phyloP scores from a whole-genome alignment of 2,888 invertebrate genomes.

The Drosophila kanekoi region DNA sequence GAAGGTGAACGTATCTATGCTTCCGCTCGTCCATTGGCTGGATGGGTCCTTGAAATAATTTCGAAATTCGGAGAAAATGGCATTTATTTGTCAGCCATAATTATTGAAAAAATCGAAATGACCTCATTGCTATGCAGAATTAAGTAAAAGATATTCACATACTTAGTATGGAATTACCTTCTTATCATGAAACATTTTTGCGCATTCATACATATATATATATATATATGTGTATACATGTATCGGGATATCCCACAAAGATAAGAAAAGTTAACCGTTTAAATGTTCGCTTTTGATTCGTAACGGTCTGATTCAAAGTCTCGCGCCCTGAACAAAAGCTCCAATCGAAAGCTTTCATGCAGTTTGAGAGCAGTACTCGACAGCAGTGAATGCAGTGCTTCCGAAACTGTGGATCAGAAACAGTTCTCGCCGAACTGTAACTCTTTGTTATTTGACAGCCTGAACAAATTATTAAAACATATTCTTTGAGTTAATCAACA shows the following conservation, averaged over 20 bases:
- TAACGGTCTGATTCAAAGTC: conserved; percentile 32
- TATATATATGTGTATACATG: not conserved
- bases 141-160: not conserved
- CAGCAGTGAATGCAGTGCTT: not conserved
- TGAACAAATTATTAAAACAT: not conserved
- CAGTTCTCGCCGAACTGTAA: conserved; percentile 16
- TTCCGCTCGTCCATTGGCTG: conserved; percentile 13
- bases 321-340: conserved; percentile 28
- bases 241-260: too few species aligned
- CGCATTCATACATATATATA: not conserved
- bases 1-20: conserved; percentile 49
- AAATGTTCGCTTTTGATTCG: conserved; percentile 6
- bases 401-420: conserved; percentile 20
- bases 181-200: not conserved
- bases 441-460: not conserved
- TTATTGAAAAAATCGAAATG: conserved; percentile 6
- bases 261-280: not conserved
- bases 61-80: conserved; percentile 1
- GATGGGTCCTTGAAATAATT: conserved; percentile 21
- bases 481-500: not conserved
- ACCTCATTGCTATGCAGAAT: not conserved
- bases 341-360: conserved; percentile 29
- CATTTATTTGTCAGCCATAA: conserved; percentile 1
- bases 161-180: not conserved
- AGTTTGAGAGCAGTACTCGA: conserved; percentile 10